A percentile compares a stretch with the other conserved stretches of the same genome.
phyloP scores from a whole-genome alignment of 2,797 vertebrate species.

The Xenops minutus region DNA sequence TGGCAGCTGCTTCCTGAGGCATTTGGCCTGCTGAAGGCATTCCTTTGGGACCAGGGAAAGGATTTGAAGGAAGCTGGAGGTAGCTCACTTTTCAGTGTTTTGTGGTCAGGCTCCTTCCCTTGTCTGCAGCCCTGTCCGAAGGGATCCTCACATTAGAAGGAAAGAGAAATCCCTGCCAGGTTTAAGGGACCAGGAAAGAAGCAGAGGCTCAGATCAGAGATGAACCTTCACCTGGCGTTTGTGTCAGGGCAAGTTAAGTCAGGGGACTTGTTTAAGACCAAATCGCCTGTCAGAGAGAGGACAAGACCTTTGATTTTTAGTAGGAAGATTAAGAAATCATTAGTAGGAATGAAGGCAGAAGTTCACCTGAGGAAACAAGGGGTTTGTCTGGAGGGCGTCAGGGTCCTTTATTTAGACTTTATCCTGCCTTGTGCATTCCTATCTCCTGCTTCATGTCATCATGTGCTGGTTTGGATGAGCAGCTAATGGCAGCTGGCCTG shows the following conservation, averaged over 20 bases:
- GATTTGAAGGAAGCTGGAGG: slow-evolving; percentile 2
- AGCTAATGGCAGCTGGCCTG: not conserved
- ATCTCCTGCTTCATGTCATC: not conserved
- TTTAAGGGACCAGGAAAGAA: not conserved
- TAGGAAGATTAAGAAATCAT: not conserved
- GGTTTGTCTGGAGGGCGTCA: not conserved
- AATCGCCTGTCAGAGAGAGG: not conserved
- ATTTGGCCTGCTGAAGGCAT: slow-evolving; percentile 33
- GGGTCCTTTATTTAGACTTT: slow-evolving; percentile 22
- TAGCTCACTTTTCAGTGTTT: not conserved
- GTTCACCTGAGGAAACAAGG: slow-evolving; percentile 22
- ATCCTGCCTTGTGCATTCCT: not conserved
- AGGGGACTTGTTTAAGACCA: not conserved
- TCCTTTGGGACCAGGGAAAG: slow-evolving; percentile 26
- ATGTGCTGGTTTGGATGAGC: slow-evolving; percentile 7
- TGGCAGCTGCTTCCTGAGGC: slow-evolving; percentile 63
- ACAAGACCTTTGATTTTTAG: not conserved
- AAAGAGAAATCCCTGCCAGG: not conserved
- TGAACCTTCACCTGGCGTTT: not conserved
- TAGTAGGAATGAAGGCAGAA: not conserved
- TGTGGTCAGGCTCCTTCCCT: not conserved
- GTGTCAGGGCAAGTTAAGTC: not conserved
- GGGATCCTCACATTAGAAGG: not conserved
- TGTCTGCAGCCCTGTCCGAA: not conserved
- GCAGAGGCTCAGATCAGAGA: not conserved